phyloP scores from a whole-genome alignment of 2,113 vertebrate genomes.

The Anseranas semipalmata region DNA sequence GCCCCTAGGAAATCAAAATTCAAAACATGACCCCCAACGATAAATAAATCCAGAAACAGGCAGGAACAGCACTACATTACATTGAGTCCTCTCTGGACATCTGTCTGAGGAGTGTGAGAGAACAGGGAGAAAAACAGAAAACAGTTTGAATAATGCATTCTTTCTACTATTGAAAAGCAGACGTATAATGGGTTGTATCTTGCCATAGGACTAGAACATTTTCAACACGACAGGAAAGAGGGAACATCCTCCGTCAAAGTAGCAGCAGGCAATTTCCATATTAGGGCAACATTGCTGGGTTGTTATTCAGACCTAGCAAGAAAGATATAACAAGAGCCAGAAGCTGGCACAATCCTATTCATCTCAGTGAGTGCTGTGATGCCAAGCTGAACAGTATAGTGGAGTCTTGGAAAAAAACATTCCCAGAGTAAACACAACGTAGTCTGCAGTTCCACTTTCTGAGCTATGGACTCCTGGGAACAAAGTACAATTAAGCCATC shows the following conservation, averaged over 20 bases:
- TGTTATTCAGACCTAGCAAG: conserved; percentile 47
- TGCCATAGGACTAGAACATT: conserved; percentile 4
- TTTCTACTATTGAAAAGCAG: conserved; percentile 20
- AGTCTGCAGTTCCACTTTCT: background rate
- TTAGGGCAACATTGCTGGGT: conserved; percentile 50
- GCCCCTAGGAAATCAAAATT: background rate
- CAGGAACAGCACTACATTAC: background rate
- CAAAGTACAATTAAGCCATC: background rate
- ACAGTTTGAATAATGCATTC: conserved; percentile 1
- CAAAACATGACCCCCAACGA: background rate
- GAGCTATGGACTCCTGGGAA: background rate
- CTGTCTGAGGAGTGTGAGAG: background rate
- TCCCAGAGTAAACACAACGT: background rate
- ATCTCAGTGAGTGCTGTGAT: background rate
- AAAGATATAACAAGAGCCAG: conserved; percentile 28
- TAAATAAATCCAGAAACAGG: background rate
- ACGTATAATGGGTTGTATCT: background rate
- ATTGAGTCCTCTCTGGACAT: conserved; percentile 6
- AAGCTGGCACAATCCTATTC: conserved; percentile 3
- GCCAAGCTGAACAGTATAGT: conserved; percentile 12
- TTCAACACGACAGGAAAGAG: conserved; percentile 17
- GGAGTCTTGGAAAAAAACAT: background rate
- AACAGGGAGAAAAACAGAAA: background rate
- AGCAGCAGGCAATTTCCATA: conserved; percentile 62
- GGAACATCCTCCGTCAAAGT: conserved; percentile 26